Conservation (phyloP, 1,140 invertebrate species). For the Tribolium castaneum region DNA sequence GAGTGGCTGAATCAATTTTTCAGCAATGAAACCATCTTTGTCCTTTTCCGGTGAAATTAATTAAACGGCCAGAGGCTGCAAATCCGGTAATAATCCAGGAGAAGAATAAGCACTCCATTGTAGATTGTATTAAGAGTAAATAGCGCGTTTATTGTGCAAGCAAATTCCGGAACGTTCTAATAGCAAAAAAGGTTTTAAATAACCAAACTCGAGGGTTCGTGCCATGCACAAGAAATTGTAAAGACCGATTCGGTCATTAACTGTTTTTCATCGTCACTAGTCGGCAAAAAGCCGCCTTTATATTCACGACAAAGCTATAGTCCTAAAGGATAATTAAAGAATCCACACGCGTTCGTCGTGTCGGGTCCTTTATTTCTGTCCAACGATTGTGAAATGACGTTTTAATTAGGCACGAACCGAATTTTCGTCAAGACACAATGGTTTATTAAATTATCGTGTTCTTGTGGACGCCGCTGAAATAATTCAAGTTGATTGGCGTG, state of each 20-base stretch:
- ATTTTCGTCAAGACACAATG: constrained; percentile 23
- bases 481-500: neutral
- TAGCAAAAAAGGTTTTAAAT: constrained; percentile 15
- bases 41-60: neutral
- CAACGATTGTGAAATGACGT: constrained; percentile 27
- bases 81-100: no score
- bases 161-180: constrained; percentile 3
- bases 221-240: constrained; percentile 32
- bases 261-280: constrained; percentile 20
- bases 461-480: neutral
- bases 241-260: constrained; percentile 33
- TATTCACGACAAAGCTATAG: constrained; percentile 26
- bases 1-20: constrained; percentile 5
- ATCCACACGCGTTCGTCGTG: constrained; percentile 31
- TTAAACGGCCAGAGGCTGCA: no score
- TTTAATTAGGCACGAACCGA: constrained; percentile 18
- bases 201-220: constrained; percentile 11
- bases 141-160: constrained; percentile 19
- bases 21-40: neutral
- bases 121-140: constrained; percentile 16
- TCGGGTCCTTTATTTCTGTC: constrained; percentile 28
- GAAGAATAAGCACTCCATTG: neutral
- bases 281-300: constrained; percentile 4
- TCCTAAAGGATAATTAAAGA: constrained; percentile 32
- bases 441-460: constrained; percentile 16